Evolutionary conservation across 1,140 invertebrate species (phyloP).

Genomic region (Drosophila malerkotliana): DNA sequence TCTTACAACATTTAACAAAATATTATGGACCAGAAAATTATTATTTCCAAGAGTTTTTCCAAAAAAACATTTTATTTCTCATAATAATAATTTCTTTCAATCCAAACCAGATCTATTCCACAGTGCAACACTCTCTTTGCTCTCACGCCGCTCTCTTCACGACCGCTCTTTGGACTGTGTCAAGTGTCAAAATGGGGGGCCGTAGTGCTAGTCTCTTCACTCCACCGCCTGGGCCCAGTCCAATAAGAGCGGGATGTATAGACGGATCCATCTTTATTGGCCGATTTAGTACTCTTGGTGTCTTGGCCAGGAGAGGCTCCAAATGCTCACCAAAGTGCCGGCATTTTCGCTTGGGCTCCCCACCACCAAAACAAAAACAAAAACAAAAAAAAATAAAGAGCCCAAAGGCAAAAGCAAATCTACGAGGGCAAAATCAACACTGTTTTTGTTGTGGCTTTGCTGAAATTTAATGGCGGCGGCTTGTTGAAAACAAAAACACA

Average conservation of each 20-base stretch:
- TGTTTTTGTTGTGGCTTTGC: slow-evolving; percentile 58
- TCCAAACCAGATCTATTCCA: not conserved
- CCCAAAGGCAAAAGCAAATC: slow-evolving; percentile 27
- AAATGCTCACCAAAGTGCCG: slow-evolving; percentile 54
- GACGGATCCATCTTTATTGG: slow-evolving; percentile 29
- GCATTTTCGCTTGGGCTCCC: slow-evolving; percentile 45
- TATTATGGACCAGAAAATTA: too few species aligned
- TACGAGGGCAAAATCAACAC: slow-evolving; percentile 12
- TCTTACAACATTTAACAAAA: too few species aligned
- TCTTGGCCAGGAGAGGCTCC: slow-evolving; percentile 32
- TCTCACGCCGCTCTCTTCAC: slow-evolving; percentile 15
- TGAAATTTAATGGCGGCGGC: slow-evolving; percentile 68
- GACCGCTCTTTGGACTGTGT: slow-evolving; percentile 27
- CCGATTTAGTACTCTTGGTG: slow-evolving; percentile 52
- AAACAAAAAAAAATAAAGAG: slow-evolving; percentile 7
- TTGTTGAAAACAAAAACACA: slow-evolving; percentile 34
- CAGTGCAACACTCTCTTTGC: slow-evolving; percentile 12
- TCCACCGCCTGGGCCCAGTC: slow-evolving; percentile 12
- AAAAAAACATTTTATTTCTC: too few species aligned
- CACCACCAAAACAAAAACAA: slow-evolving; percentile 35
- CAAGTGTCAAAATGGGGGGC: slow-evolving; percentile 48
- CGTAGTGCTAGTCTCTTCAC: slow-evolving; percentile 42
- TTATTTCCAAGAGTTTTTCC: too few species aligned
- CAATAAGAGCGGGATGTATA: slow-evolving; percentile 52
- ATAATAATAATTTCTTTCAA: too few species aligned